Base-by-base conservation (phyloP, 1,140 invertebrate genomes). In the Sitobion miscanthi region DNA sequence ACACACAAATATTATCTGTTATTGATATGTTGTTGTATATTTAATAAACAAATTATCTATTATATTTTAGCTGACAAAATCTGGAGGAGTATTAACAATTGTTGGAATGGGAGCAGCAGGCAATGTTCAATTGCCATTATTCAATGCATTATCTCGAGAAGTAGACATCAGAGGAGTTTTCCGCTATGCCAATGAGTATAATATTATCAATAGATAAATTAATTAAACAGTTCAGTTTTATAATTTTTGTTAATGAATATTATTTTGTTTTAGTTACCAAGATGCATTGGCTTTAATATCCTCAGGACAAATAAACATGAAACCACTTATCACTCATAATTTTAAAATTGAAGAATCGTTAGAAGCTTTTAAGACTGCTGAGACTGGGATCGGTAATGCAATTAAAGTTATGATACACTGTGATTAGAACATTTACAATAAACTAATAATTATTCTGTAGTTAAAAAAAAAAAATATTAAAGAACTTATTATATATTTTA, bases 331-430 rank as follows among this genome's bases (percentile, higher is more conserved):
- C 30, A 99, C 98, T 2, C 99, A 99, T 95, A 97, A 98, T 95
- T 99, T 97, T 95, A 96, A 96, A 91, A 95, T 99, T 2, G 98
- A 98, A 94, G 96, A 99, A 92, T 97, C 98, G 0, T 94, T 97
- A 0, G 95, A 98, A 95, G 99, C 99, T 1, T 99, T 99, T 95
- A 97, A 99, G 94, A 97, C 97, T 8, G 96, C 98, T 0, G 96
- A 96, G 94, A 96, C 96, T 86, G 97, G 97, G 77, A 94, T 95
- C 94, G 97, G 96, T 62, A 97, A 96, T 93, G 96, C 97, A 23
- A 97, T 99, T 94, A 99, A 99, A 96, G 97, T 99, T 94, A 98
- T 99, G 96, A 99, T 99, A 94, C 97, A 98, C 94, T 98, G 97
- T 93, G 93, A 94, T 83, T 87, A 94, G 82, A 17, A 69, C 0